Evolutionary conservation across 2,113 vertebrate species (phyloP), one percentile per base, ranked within the genome.

Genomic region (Vombatus ursinus): DNA sequence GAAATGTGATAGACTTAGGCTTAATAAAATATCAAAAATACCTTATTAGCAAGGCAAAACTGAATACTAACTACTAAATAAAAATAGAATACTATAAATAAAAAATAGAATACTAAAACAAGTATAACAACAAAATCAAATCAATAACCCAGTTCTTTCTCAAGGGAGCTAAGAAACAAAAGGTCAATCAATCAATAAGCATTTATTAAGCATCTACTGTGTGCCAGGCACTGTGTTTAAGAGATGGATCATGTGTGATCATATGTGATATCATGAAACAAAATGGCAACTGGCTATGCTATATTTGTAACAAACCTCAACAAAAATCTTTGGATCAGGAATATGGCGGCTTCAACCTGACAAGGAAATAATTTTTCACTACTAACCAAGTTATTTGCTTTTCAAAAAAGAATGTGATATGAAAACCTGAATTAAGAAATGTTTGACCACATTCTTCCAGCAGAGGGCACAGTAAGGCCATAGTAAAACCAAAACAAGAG

Each of bases 361-460:
- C 48, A 93, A 47, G 54, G 24, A 92, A 8, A 44, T 26, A 94
- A 90, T 9, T 50, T 93, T 84, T 84, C 25, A 54, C 49, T 93
- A 24, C 91, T 90, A 97, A 95, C 28, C 54, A 94, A 47, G 11
- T 8, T 84, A 84, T 22, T 44, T 84, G 23, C n/a, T 51, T 16
- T 24, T 93, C 25, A 11, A 95, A 50, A 1, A 93, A 3, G 10
- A 51, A 92, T 37, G 1, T 93, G 51, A 95, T 96, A 96, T 94
- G 10, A 96, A 96, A 94, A 51, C 92, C 0, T 44, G 49, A 97
- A 94, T 25, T 95, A 91, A 92, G 44, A 96, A 94, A 94, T 96
- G 84, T 6, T 92, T 93, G 96, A 90, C 52, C 84, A 95, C 14
- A 8, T 97, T 95, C 89, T 97, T 97, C 96, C 97, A 97, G 96